Evolutionary conservation across 2,113 vertebrate species (phyloP), one percentile per base, ranked within the genome.

Genomic region (Cnemophilus loriae): DNA sequence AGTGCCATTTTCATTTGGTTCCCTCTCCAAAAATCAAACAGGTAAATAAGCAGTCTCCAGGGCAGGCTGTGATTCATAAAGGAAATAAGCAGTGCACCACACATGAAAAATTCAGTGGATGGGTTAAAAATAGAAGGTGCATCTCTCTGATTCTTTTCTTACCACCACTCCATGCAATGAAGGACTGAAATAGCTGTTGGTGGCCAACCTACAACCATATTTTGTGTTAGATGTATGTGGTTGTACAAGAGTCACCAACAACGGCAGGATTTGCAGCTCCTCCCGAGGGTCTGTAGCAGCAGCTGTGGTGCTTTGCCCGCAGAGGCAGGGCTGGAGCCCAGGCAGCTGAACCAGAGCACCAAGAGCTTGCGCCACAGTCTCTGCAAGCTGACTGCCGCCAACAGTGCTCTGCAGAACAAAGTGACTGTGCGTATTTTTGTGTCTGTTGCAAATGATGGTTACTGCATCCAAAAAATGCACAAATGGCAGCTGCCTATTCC

Each of bases 1-100:
- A 37, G 37, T 78, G 69, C 17, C 52, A 30, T 81, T 89, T 95
- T 75, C 28, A 39, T 16, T 94, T 69, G 75, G 14, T 57, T 95
- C 8, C n/a, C 4, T 78, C 44, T 84, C 41, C 85, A 61, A 85
- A 92, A 91, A 64, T 42, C 13, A 21, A 82, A 61, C 42, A 70
- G 44, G n/a, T 64, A 79, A 89, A 59, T 49, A 86, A 81, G 26
- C 26, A 76, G 22, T 49, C 57, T 78, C 41, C 2, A 19, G 19
- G 33, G 9, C 8, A 55, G 23, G 15, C 35, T 82, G 71, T 82
- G 49, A 61, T 89, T 82, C 44, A 84, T 69, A 46, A 60, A 68
- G 28, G 26, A 50, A 39, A 41, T 52, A 81, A 68, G 30, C 27
- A 92, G 24, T 33, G 18, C 14, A 59, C 26, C 5, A 7, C 33